Evolutionary conservation across 2,113 vertebrate species (phyloP), one percentile per base, ranked within the genome.

Genomic region (Jaculus jaculus): DNA sequence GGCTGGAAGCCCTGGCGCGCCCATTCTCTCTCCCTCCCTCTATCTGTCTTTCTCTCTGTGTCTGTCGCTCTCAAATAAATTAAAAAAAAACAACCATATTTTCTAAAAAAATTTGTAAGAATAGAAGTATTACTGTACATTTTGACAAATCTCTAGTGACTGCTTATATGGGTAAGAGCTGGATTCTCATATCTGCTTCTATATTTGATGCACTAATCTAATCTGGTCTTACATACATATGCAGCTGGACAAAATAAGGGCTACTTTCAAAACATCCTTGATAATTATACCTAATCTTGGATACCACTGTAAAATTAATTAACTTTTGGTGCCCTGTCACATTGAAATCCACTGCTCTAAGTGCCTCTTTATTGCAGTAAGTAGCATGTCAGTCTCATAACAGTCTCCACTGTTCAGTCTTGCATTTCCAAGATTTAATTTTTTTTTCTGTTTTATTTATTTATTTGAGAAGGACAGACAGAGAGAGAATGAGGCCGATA

Each of bases 81-180:
- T n/a, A n/a, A n/a, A n/a, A n/a, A n/a, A n/a, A n/a, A n/a, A 83
- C 71, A 30, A 37, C 7, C 66, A 28, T 51, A 85, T 39, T 84
- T 5, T 88, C 28, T 8, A 24, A 68, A 68, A 42, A 23, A 88
- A 51, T 42, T 34, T 15, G 18, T 32, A 58, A 72, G n/a, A 54
- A 73, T n/a, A 30, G 10, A 66, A 28, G 20, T 26, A 82, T 58
- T 54, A 28, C 37, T 74, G 7, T 81, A 32, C 7, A n/a, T n/a
- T 84, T 94, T 78, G 78, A n/a, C 32, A 78, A 58, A 63, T 91
- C 10, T 87, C 5, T 94, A 61, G 37, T 63, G 47, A 75, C 51
- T 77, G 16, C 21, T 69, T 21, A 51, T 47, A 51, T 75, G 51
- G 30, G 51, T 11, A 63, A 24, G 17, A 34, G 4, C n/a, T 73